Evolutionary conservation across 1,140 invertebrate species (phyloP), one percentile per base, ranked within the genome.

Genomic region (Drosophila littoralis): DNA sequence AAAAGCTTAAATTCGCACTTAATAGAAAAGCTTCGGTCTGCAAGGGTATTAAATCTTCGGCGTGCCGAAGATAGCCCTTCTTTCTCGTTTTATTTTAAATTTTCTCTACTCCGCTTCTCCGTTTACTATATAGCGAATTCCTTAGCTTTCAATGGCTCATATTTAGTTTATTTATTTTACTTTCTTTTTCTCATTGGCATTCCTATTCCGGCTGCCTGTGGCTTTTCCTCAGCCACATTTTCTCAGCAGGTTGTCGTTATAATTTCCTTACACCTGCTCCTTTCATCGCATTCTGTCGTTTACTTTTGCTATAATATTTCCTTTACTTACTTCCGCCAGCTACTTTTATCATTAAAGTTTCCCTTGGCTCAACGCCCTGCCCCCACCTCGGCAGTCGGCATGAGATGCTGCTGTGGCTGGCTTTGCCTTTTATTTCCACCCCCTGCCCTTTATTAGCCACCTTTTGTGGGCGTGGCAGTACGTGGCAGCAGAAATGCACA

Each of bases 331-430:
- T 43, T 42, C 73, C 45, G 58, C 45, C 36, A 7, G 43, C 67
- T 35, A 42, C 28, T 72, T 72, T 85, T 85, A 84, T 84, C 77
- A 75, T 84, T 85, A 81, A 84, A 85, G 74, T 84, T 85, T 77
- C 35, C n/a, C 75, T 57, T 36, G 42, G 38, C 38, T n/a, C 2
- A 32, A 22, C 38, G 13, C 58, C 13, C 17, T 48, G 4, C 55
- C 70, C 59, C 60, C 57, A 43, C 48, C 52, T 12, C 35, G 17
- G 22, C n/a, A 15, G 13, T 6, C 8, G 12, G 6, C n/a, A 5
- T 28, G 7, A 8, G 32, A 13, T 52, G 50, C 50, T 52, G 17
- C 4, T 48, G 9, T 59, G 45, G 12, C 10, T 12, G 9, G 5
- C 17, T 3, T 22, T 50, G n/a, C 13, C 45, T 33, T 28, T 51